Base-by-base conservation (phyloP, 2,888 invertebrate species). In the Exocentrus adspersus region DNA sequence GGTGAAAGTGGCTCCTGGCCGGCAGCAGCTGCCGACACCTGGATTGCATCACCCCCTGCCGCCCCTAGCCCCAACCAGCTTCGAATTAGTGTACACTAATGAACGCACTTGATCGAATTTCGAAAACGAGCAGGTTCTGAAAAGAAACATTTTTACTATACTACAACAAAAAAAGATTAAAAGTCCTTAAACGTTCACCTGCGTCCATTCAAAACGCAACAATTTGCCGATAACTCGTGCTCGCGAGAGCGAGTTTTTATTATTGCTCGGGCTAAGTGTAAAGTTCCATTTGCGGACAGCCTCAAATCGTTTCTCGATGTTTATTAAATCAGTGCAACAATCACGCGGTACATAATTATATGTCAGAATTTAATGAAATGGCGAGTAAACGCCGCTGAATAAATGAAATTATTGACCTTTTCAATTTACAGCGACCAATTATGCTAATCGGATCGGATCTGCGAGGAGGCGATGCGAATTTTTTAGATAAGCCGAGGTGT, bases 11-110 rank as follows among this genome's bases (percentile, higher is more conserved):
- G 71, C 71, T 67, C 67, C 66, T 65, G 65, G 64, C 65, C 65
- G 69, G 70, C 75, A 70, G 70, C 75, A 73, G 75, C 75, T 73
- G 75, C 74, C 65, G 69, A 72, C 75, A 75, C 75, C 75, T 75
- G 75, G 73, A 70, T 63, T 61, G 67, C 65, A 59, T 59, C 32
- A 62, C 64, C 64, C 71, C 68, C 69, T 59, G 60, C 62, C 65
- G 68, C 63, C 62, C 63, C 43, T 60, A 62, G 60, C 62, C 41
- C 56, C 60, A 62, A 60, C 69, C 57, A 60, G 43, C 51, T 50
- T 43, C 37, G 17, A 64, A 45, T 54, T 50, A 32, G 59, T 56
- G 64, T 57, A 69, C 67, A 65, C 64, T 65, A 69, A 67, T 67
- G 56, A 61, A 65, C 52, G 52, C 62, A 65, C 63, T 58, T 43